Conservation (phyloP, 1,140 invertebrate species). For the Platyscapa corneri region DNA sequence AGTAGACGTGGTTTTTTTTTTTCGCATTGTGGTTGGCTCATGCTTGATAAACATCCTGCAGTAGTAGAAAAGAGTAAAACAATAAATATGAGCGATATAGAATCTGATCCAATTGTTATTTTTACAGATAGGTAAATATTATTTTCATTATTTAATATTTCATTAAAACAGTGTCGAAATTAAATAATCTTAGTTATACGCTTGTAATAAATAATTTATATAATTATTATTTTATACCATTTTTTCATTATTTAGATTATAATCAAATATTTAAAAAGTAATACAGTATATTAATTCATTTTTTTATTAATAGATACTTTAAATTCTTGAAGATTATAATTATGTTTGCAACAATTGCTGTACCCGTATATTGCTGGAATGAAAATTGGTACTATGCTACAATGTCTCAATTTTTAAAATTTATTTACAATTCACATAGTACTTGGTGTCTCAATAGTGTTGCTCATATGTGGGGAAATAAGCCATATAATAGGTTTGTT, state of each 20-base stretch:
- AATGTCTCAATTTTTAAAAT: slow-evolving; percentile 89
- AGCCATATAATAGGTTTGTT: slow-evolving; percentile 89
- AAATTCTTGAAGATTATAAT: neutral
- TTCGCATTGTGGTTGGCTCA: slow-evolving; percentile 37
- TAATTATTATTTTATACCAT: too few species aligned
- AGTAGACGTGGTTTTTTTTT: slow-evolving; percentile 35
- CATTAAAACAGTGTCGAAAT: neutral
- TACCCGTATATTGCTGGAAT: slow-evolving; percentile 89
- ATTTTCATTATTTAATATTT: neutral
- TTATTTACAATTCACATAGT: slow-evolving; percentile 88
- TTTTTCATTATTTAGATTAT: neutral
- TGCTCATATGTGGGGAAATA: slow-evolving; percentile 91
- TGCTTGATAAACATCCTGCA: slow-evolving; percentile 47
- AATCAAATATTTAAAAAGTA: slow-evolving; percentile 80
- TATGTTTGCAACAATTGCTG: slow-evolving; percentile 68
- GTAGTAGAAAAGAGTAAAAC: slow-evolving; percentile 29
- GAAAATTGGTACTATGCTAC: slow-evolving; percentile 87
- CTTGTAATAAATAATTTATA: neutral
- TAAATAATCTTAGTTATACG: too few species aligned
- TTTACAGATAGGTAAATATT: slow-evolving; percentile 17
- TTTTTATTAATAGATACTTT: slow-evolving; percentile 70
- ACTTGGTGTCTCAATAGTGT: slow-evolving; percentile 96
- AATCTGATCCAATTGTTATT: slow-evolving; percentile 28
- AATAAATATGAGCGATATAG: slow-evolving; percentile 39
- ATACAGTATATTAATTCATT: slow-evolving; percentile 83